Evolutionary conservation across 2,113 vertebrate species (phyloP).

Genomic region (Cololabis saira): DNA sequence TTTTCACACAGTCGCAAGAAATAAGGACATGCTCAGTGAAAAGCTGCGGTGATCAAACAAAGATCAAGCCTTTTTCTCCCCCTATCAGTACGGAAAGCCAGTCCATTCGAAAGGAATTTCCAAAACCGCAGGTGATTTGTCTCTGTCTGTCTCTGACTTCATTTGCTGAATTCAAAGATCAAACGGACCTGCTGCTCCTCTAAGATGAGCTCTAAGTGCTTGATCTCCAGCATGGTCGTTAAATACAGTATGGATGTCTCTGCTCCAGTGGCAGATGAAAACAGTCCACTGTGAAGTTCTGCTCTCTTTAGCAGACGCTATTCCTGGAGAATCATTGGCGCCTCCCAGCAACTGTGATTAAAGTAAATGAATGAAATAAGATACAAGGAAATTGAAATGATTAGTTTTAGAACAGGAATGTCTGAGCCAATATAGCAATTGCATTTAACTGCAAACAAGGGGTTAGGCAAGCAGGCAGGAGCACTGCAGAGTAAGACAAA

Average conservation of each 20-base stretch:
- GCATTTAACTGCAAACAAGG: constrained; percentile 65
- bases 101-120: constrained; percentile 60
- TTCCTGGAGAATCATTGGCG: constrained; percentile 71
- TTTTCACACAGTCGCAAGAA: constrained; percentile 22
- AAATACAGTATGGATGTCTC: constrained; percentile 67
- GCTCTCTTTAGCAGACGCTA: constrained; percentile 64
- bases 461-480: constrained; percentile 21
- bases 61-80: constrained; percentile 77
- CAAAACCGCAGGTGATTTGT: constrained; percentile 73
- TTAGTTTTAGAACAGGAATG: constrained; percentile 72
- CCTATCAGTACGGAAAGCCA: constrained; percentile 68
- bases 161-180: constrained; percentile 69
- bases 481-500: constrained; percentile 56
- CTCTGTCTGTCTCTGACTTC: constrained; percentile 67
- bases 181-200: constrained; percentile 59
- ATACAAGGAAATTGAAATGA: constrained; percentile 82
- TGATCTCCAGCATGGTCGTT: constrained; percentile 62
- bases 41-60: constrained; percentile 33
- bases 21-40: constrained; percentile 33
- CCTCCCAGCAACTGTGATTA: constrained; percentile 77
- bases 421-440: constrained; percentile 63
- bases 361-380: constrained; percentile 81
- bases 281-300: constrained; percentile 47
- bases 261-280: constrained; percentile 57
- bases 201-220: constrained; percentile 70